A percentile compares a stretch with the other conserved stretches of the same genome.
Conservation (phyloP, 2,113 vertebrate species). For the Erythrolamprus reginae region DNA sequence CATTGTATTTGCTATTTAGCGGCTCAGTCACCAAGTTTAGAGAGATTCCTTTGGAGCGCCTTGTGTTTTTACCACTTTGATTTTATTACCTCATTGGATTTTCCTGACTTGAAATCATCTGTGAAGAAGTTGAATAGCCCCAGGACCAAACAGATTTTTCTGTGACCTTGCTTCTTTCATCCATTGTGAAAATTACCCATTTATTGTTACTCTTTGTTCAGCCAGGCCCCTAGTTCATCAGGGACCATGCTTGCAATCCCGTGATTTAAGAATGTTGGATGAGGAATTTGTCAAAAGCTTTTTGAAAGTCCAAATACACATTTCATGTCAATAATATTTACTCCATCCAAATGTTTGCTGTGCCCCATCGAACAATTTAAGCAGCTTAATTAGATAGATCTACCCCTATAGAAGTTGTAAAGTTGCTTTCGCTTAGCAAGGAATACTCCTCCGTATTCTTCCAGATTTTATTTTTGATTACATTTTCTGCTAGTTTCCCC, state of each 20-base stretch:
- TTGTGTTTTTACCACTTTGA: neutral
- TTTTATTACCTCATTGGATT: neutral
- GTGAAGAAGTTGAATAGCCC: neutral
- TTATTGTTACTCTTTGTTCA: neutral
- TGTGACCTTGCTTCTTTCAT: neutral
- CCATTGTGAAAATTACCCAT: neutral
- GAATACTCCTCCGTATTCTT: neutral
- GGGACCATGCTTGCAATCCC: neutral
- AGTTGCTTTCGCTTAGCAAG: neutral
- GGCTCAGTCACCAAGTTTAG: neutral
- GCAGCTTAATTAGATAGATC: neutral
- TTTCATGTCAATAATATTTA: neutral
- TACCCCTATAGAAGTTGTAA: neutral
- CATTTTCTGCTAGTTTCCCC: neutral
- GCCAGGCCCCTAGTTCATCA: neutral
- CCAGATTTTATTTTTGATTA: neutral
- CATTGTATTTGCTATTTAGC: neutral
- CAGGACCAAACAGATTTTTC: neutral
- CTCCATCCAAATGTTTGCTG: neutral
- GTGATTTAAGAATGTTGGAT: neutral
- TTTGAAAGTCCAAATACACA: neutral
- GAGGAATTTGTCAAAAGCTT: neutral
- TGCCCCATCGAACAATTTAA: neutral
- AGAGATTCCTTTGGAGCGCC: neutral
- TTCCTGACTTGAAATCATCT: neutral